Evolutionary conservation across 35 echinoderm and acorn worm genomes (phyloP).

Genomic region (Eucidaris tribuloides): DNA sequence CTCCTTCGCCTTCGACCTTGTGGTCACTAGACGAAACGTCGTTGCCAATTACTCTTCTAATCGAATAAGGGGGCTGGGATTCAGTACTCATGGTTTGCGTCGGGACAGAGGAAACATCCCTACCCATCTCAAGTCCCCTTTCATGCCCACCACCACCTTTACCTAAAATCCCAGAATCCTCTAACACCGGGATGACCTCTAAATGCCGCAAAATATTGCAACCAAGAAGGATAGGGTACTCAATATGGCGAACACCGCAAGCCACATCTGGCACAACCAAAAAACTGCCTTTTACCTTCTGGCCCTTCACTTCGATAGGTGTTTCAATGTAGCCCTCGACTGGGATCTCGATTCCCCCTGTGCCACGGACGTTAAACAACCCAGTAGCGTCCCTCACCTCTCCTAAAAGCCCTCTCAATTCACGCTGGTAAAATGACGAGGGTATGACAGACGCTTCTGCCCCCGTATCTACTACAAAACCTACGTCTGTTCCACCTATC

Average conservation of each 20-base stretch:
- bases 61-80: too few species aligned
- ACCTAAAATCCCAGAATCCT: too few species aligned
- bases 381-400: neutral
- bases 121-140: too few species aligned
- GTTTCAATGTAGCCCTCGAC: conserved; percentile 14
- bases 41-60: too few species aligned
- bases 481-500: neutral
- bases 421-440: neutral
- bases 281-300: neutral
- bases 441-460: conserved; percentile 4
- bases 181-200: too few species aligned
- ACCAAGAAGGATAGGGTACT: conserved; percentile 12
- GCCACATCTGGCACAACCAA: neutral
- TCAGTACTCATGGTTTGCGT: too few species aligned
- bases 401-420: neutral
- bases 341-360: neutral
- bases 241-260: neutral
- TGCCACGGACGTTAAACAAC: neutral
- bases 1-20: too few species aligned
- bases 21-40: too few species aligned
- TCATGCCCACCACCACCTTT: too few species aligned
- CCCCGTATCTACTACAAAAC: conserved; percentile 2
- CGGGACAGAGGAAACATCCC: too few species aligned
- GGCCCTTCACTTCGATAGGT: neutral
- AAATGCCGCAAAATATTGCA: conserved; percentile 19